A percentile compares a stretch with the other conserved stretches of the same genome.
Conservation (phyloP, 2,797 vertebrate species). For the Chelonia mydas region DNA sequence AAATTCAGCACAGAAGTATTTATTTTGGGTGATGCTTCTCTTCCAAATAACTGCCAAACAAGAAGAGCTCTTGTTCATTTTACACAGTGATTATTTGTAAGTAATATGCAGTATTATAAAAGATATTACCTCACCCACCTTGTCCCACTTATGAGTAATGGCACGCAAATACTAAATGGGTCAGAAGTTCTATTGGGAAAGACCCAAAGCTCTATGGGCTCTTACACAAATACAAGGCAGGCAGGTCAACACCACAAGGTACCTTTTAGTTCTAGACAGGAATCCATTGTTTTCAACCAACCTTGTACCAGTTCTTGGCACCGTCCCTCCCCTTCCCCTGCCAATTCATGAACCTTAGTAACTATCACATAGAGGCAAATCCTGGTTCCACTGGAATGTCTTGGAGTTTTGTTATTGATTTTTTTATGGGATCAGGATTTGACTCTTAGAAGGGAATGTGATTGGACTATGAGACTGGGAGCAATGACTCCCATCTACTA, state of each 20-base stretch:
- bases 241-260: background rate
- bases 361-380: background rate
- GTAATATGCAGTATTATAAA: background rate
- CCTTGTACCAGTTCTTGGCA: background rate
- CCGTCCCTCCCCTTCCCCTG: background rate
- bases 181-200: background rate
- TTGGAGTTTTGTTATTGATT: background rate
- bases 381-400: background rate
- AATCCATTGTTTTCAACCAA: background rate
- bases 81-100: background rate
- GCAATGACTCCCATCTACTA: background rate
- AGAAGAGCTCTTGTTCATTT: background rate
- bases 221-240: background rate
- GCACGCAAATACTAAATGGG: background rate
- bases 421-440: background rate
- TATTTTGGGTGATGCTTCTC: background rate
- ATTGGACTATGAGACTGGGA: background rate
- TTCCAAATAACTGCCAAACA: background rate
- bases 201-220: background rate
- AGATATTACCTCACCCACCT: background rate
- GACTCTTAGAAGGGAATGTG: background rate
- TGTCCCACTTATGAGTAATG: background rate
- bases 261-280: background rate
- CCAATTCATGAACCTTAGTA: background rate
- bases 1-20: background rate